Percentiles rank a stretch among this genome's conserved stretches.
These are phyloP conservation scores for Parus major DNA, from an alignment of 2,113 vertebrate genomes.

Conservation along the genomic window DNA sequence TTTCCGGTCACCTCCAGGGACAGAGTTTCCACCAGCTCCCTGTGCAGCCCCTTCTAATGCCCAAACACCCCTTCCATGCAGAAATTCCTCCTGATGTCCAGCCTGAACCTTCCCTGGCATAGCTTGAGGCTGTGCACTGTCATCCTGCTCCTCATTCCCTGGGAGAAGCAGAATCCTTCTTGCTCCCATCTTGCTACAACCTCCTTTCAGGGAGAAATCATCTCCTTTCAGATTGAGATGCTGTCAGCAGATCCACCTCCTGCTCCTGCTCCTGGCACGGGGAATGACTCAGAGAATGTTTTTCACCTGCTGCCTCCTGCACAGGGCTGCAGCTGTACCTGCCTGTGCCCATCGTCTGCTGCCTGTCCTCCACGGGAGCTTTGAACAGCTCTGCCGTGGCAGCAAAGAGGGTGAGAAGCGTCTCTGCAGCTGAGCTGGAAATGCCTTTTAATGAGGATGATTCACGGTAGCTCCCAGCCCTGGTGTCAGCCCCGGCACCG, in stretches of 20 bases:
- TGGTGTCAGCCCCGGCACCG: not conserved
- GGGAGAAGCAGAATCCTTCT: not conserved
- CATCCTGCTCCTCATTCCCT: accelerated
- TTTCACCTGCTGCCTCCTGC: not conserved
- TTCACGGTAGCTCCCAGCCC: not conserved
- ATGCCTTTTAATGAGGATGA: constrained; percentile 20
- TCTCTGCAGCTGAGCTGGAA: not conserved
- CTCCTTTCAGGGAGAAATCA: not conserved
- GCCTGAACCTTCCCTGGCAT: not conserved
- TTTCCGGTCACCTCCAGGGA: not conserved
- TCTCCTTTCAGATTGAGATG: not conserved
- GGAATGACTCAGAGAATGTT: not conserved
- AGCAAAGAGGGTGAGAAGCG: not conserved
- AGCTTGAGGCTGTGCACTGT: not conserved
- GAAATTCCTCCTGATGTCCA: not conserved
- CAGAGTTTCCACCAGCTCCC: not conserved
- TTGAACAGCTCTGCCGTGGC: not conserved
- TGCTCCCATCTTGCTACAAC: not conserved
- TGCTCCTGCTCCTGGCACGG: not conserved
- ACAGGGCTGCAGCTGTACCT: not conserved
- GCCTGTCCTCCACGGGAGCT: not conserved
- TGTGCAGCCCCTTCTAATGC: not conserved
- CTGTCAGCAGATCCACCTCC: not conserved
- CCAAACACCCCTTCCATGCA: not conserved
- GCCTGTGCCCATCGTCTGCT: not conserved